Conservation (phyloP, 2,888 invertebrate species). For the Hofmannophila pseudospretella region DNA sequence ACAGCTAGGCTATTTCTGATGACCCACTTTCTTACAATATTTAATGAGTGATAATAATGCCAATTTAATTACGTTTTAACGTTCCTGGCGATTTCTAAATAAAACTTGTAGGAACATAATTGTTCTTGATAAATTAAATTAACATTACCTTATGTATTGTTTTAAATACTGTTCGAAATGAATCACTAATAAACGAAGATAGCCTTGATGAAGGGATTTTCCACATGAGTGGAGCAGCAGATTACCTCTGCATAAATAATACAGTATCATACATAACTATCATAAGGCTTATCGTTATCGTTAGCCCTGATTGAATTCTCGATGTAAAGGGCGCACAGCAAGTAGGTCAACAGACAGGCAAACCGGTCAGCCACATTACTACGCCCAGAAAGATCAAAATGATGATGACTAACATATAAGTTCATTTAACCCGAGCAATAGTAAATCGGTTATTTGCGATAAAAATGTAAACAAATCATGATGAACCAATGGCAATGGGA, state of each 20-base stretch:
- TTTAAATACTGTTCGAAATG: no score
- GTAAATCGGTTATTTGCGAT: background rate
- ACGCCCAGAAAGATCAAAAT: background rate
- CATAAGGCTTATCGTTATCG: conserved; percentile 1
- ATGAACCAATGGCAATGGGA: background rate
- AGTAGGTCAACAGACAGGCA: background rate
- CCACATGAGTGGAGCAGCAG: background rate
- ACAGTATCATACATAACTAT: no score
- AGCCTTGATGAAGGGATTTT: no score
- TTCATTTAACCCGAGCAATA: background rate
- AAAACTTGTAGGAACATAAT: no score
- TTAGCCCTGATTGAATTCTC: background rate
- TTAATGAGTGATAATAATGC: no score
- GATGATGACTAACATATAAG: background rate
- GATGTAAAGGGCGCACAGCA: background rate
- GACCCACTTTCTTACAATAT: no score
- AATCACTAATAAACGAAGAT: no score
- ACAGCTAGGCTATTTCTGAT: no score
- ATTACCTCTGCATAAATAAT: background rate
- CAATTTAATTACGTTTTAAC: no score
- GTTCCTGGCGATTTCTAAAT: no score
- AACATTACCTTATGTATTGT: no score
- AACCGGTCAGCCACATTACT: background rate
- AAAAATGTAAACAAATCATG: background rate
- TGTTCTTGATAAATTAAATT: no score